phyloP scores from a whole-genome alignment of 2,113 vertebrate genomes.

The Cairina moschata region DNA sequence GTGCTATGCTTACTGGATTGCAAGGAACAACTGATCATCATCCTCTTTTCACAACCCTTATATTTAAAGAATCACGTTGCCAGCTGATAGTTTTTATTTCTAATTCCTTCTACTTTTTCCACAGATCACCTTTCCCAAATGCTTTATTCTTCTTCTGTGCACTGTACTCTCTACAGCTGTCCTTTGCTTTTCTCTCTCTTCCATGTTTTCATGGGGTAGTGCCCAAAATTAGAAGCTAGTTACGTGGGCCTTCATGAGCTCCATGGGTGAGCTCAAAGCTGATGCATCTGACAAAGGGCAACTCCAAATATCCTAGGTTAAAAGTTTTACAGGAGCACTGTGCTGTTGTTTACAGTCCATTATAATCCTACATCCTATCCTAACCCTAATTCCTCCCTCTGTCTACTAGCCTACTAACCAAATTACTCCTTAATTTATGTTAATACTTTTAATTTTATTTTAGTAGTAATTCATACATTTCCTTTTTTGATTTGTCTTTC shows the following conservation, averaged over 20 bases:
- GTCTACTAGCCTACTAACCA: neutral
- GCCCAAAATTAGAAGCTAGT: neutral
- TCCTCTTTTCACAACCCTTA: neutral
- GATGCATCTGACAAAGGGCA: neutral
- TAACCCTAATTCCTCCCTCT: neutral
- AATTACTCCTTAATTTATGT: neutral
- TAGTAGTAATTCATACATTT: neutral
- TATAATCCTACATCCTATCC: neutral
- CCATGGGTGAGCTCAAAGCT: neutral
- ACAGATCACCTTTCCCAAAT: neutral
- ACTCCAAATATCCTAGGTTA: neutral
- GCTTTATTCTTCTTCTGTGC: neutral
- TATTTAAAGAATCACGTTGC: neutral
- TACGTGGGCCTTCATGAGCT: neutral
- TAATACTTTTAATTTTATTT: neutral
- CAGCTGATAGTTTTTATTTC: neutral
- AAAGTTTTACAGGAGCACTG: neutral
- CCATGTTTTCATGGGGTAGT: neutral
- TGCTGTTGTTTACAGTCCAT: fast-evolving
- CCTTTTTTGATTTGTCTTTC: neutral
- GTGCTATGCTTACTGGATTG: neutral
- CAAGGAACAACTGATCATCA: neutral
- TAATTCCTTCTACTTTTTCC: neutral
- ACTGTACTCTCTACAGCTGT: neutral
- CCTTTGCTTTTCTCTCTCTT: neutral